A percentile compares a stretch with the other conserved stretches of the same genome.
phyloP scores from a whole-genome alignment of 2,113 vertebrate species.

The Ploceus nigricollis region DNA sequence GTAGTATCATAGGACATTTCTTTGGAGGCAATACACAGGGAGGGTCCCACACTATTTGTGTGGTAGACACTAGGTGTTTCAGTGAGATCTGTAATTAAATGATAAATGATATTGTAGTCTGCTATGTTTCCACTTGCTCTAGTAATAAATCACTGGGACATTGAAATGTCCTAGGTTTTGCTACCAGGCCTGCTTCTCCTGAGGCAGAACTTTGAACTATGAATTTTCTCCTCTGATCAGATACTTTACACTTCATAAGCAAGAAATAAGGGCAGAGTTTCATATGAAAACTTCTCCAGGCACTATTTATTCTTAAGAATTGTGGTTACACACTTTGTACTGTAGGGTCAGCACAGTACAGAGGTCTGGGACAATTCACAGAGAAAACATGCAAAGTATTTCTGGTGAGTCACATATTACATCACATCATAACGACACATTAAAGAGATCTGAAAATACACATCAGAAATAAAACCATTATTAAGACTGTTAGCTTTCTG shows the following conservation, averaged over 20 bases:
- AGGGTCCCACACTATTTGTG: neutral
- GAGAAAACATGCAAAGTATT: neutral
- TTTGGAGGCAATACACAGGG: neutral
- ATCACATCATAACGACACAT: neutral
- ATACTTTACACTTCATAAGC: neutral
- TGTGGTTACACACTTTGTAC: neutral
- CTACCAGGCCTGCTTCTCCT: neutral
- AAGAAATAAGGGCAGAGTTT: neutral
- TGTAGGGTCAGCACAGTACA: neutral
- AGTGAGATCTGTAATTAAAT: conserved; percentile 67
- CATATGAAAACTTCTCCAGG: neutral
- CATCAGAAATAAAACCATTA: neutral
- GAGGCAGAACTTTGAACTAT: neutral
- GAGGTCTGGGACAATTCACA: neutral
- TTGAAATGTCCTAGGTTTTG: conserved; percentile 57
- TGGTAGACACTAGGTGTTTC: conserved; percentile 30
- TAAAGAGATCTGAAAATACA: neutral
- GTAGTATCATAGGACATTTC: neutral
- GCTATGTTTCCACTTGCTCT: conserved; percentile 61
- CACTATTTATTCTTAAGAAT: neutral
- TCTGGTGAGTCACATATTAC: neutral
- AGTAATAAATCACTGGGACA: conserved; percentile 66
- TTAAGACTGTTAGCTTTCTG: neutral
- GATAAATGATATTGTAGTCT: conserved; percentile 68
- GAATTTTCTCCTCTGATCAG: neutral